Conservation (phyloP, 2,113 vertebrate species). For the Semnornis frantzii region DNA sequence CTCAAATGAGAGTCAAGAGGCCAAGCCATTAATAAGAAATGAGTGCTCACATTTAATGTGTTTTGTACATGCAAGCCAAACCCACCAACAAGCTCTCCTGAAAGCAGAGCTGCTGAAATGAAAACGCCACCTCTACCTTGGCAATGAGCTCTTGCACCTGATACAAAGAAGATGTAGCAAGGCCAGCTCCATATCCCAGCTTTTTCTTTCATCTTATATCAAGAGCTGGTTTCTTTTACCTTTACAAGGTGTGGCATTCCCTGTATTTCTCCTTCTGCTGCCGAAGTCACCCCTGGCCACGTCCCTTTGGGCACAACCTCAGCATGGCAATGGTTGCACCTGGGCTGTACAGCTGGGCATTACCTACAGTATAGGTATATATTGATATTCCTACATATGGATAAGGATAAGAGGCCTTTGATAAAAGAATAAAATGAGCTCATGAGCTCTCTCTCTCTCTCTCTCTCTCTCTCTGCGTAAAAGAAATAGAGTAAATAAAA, state of each 20-base stretch:
- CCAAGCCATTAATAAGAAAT: neutral
- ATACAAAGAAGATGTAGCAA: neutral
- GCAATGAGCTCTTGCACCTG: neutral
- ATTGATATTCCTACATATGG: neutral
- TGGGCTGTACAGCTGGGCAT: neutral
- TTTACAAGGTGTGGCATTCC: neutral
- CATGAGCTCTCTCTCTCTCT: constrained; percentile 19
- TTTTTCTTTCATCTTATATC: neutral
- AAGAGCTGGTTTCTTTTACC: neutral
- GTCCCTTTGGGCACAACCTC: neutral
- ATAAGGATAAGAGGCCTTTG: neutral
- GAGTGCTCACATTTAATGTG: neutral
- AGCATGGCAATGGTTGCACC: neutral
- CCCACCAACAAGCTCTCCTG: neutral
- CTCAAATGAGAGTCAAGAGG: neutral
- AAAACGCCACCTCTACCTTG: neutral
- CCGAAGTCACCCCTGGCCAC: neutral
- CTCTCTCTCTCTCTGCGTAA: neutral
- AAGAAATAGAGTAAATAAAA: constrained; percentile 50
- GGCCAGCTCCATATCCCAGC: neutral
- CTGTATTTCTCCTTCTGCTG: neutral
- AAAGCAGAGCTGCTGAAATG: neutral
- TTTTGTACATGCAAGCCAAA: neutral
- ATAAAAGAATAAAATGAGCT: constrained; percentile 32
- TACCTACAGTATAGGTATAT: neutral